Conservation (phyloP, 92 coral and sea anemone species). For the Phenganax subtilis region DNA sequence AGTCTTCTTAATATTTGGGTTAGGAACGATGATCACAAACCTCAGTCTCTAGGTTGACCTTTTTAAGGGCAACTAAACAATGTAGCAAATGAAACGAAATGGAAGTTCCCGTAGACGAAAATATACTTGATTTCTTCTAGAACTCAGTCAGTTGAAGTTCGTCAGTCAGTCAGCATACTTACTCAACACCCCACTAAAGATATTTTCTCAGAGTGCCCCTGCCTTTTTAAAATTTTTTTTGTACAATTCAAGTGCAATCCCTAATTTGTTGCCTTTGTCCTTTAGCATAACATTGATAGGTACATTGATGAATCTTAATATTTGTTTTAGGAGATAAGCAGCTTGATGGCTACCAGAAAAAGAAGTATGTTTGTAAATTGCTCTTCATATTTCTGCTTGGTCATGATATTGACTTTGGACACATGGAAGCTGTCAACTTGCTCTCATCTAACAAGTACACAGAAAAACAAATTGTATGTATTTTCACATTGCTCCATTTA, state of each 20-base stretch:
- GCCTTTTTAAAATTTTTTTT: no score
- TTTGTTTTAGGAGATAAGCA: slow-evolving; percentile 77
- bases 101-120: no score
- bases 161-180: no score
- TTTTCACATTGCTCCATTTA: not conserved
- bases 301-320: not conserved
- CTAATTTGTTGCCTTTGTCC: not conserved
- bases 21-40: not conserved
- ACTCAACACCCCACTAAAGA: no score
- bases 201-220: no score
- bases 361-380: slow-evolving; percentile 91
- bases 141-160: no score
- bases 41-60: not conserved
- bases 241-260: no score
- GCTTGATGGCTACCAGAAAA: slow-evolving; percentile 97
- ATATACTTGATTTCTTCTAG: no score
- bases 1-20: not conserved
- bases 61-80: not conserved
- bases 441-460: slow-evolving; percentile 97
- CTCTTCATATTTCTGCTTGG: slow-evolving; percentile 92
- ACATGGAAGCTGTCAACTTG: slow-evolving; percentile 97
- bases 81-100: not conserved
- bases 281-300: not conserved
- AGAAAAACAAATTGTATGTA: slow-evolving; percentile 95
- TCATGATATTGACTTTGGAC: slow-evolving; percentile 98